Conservation (phyloP, 2,888 invertebrate species). For the Aricia artaxerxes region DNA sequence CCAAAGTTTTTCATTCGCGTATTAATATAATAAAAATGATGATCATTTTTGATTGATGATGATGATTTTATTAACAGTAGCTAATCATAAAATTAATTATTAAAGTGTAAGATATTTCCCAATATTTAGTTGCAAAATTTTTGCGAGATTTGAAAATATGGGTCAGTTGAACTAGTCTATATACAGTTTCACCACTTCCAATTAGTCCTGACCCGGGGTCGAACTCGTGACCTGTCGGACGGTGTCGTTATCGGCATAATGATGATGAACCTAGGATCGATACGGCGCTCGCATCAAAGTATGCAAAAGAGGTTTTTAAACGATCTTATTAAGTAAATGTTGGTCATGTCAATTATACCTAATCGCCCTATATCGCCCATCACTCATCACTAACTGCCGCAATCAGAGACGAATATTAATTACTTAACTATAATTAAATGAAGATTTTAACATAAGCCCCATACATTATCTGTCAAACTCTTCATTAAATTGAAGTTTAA, state of each 20-base stretch:
- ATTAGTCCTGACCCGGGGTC: not conserved
- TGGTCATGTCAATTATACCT: too few species aligned
- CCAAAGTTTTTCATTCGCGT: too few species aligned
- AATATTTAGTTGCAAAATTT: not conserved
- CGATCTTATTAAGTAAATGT: too few species aligned
- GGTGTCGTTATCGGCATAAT: not conserved
- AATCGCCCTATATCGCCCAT: too few species aligned
- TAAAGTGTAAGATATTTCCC: not conserved
- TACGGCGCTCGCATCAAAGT: not conserved
- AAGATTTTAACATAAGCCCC: too few species aligned
- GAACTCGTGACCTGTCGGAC: constrained; percentile 1
- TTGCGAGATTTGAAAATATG: not conserved
- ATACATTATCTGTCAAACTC: too few species aligned
- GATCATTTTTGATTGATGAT: not conserved
- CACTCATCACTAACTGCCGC: too few species aligned
- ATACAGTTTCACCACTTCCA: constrained; percentile 1
- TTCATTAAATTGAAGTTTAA: too few species aligned
- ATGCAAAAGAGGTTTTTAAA: too few species aligned
- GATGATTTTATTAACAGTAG: not conserved
- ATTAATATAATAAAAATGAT: too few species aligned
- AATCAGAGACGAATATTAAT: too few species aligned
- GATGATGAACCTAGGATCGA: not conserved
- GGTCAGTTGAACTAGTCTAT: not conserved
- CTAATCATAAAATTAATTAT: not conserved
- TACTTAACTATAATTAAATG: too few species aligned